phyloP scores from a whole-genome alignment of 2,113 vertebrate genomes.

The Rhinichthys klamathensis region DNA sequence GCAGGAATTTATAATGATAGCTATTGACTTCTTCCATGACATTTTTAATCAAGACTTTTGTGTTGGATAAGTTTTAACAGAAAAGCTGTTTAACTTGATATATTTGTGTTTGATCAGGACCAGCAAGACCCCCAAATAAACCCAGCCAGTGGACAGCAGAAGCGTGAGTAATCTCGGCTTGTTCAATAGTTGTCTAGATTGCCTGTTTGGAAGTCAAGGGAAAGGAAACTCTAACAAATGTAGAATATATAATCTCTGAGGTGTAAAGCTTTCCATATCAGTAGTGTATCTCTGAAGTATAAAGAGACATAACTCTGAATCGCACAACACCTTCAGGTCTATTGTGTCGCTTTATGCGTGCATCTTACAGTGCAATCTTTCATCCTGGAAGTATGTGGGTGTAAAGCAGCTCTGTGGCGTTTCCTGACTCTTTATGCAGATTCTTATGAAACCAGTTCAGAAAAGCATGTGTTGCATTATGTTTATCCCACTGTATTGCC shows the following conservation, averaged over 20 bases:
- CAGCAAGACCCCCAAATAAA: conserved; percentile 59
- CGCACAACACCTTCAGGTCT: neutral
- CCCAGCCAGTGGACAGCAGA: conserved; percentile 55
- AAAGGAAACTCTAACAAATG: neutral
- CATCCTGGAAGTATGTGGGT: conserved; percentile 13
- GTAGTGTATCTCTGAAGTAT: neutral
- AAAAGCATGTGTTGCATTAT: neutral
- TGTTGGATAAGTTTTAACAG: neutral
- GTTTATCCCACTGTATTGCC: neutral
- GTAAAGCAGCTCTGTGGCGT: conserved; percentile 20
- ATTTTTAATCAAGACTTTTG: neutral
- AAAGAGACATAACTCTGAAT: neutral
- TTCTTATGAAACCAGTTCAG: neutral
- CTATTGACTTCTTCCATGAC: neutral
- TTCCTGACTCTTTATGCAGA: conserved; percentile 23
- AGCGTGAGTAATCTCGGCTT: conserved; percentile 62
- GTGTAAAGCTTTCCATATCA: neutral
- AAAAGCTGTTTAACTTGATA: neutral
- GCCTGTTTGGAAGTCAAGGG: neutral
- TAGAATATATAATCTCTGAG: neutral
- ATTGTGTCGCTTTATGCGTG: neutral
- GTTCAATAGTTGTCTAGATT: neutral
- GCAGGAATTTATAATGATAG: neutral
- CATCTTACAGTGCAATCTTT: neutral
- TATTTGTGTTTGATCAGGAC: conserved; percentile 37